Evolutionary conservation across 2,888 invertebrate genomes (phyloP).

Genomic region (Parascotia fuliginaria): DNA sequence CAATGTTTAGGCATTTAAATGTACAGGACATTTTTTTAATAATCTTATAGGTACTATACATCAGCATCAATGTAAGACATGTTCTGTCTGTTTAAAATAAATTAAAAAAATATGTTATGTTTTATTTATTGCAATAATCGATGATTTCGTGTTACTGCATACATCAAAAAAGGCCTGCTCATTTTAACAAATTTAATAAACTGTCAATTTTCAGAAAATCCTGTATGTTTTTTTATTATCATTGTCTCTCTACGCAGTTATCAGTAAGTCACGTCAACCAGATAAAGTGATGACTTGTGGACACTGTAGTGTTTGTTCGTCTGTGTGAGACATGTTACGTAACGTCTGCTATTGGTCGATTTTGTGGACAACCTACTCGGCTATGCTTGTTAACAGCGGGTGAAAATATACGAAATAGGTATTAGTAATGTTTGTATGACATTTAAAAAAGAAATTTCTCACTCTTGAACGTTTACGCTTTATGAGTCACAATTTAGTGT

Average conservation of each 20-base stretch:
- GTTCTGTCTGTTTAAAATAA: too few relatives aligned
- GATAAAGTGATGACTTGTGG: conserved; percentile 26
- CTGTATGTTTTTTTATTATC: background rate
- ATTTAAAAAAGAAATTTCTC: background rate
- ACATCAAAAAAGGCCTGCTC: too few relatives aligned
- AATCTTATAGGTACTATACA: too few relatives aligned
- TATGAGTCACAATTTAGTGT: too few relatives aligned
- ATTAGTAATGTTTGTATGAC: background rate
- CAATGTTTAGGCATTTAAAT: conserved; percentile 1
- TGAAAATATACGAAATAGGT: background rate
- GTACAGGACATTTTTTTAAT: too few relatives aligned
- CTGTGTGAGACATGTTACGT: conserved; percentile 10
- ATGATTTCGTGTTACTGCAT: too few relatives aligned
- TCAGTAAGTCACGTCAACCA: conserved; percentile 32
- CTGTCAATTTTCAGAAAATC: too few relatives aligned
- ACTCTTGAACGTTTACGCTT: background rate
- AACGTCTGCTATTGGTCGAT: conserved; percentile 6
- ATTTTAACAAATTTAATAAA: too few relatives aligned
- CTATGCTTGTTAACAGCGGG: too few relatives aligned
- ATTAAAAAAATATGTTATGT: too few relatives aligned
- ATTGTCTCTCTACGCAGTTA: conserved; percentile 6
- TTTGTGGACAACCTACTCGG: conserved; percentile 3
- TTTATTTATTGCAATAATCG: too few relatives aligned
- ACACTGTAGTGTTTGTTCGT: conserved; percentile 4
- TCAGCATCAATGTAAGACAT: too few relatives aligned